Evolutionary conservation across 1,140 invertebrate genomes (phyloP).

Genomic region (Drosophila tristis): DNA sequence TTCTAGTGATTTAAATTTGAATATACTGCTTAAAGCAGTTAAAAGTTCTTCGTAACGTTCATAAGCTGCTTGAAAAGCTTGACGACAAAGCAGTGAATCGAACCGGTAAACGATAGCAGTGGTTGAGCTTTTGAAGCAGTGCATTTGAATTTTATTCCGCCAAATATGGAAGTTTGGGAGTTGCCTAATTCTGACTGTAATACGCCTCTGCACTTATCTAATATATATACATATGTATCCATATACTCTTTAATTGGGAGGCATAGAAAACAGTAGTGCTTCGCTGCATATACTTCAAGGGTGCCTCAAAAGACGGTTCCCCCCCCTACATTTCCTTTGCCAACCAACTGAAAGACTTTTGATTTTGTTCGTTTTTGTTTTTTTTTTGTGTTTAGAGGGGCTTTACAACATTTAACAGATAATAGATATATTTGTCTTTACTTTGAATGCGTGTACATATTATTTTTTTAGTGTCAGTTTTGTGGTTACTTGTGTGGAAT

Average conservation of each 20-base stretch:
- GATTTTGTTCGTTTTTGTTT: conserved; percentile 1
- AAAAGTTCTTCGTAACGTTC: too few species aligned
- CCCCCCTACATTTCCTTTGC: too few species aligned
- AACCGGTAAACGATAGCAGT: too few species aligned
- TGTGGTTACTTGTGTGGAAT: conserved; percentile 42
- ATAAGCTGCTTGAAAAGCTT: neutral
- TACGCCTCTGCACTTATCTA: too few species aligned
- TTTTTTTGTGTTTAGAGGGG: conserved; percentile 63
- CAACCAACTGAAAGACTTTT: neutral
- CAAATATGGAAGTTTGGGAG: neutral
- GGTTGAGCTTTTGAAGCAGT: too few species aligned
- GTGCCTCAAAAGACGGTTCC: too few species aligned
- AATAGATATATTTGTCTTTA: conserved; percentile 54
- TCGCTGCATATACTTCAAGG: too few species aligned
- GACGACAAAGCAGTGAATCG: neutral
- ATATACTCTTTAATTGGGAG: too few species aligned
- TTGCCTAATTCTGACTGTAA: too few species aligned
- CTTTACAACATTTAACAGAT: conserved; percentile 82
- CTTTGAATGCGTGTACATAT: conserved; percentile 40
- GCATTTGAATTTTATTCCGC: too few species aligned
- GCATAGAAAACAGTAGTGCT: too few species aligned
- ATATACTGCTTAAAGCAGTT: neutral
- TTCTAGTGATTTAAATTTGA: neutral
- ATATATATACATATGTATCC: too few species aligned
- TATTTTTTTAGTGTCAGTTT: conserved; percentile 11